phyloP scores from a whole-genome alignment of 2,113 vertebrate species.

The Pseudopodoces humilis region DNA sequence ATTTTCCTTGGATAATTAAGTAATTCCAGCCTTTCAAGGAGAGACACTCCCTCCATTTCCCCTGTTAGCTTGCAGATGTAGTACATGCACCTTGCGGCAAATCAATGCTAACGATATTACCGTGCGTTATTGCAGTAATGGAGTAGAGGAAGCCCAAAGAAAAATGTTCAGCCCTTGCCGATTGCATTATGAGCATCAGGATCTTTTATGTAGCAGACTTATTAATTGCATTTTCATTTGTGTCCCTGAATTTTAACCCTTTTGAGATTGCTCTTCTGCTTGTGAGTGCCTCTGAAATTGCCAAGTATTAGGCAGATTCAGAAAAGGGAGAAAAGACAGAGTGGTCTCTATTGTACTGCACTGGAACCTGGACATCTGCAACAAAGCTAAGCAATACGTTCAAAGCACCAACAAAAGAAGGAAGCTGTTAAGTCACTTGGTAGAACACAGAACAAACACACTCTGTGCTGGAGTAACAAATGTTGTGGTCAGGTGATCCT shows the following conservation, averaged over 20 bases:
- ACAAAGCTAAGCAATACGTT: background rate
- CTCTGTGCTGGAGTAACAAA: background rate
- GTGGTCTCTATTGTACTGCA: background rate
- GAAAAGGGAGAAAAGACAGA: background rate
- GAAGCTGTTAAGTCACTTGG: background rate
- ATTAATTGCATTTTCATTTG: conserved; percentile 55
- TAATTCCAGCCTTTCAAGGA: conserved; percentile 54
- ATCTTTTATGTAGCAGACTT: background rate
- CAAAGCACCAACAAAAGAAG: background rate
- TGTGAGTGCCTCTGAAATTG: background rate
- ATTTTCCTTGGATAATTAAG: conserved; percentile 65
- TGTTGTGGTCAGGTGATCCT: background rate
- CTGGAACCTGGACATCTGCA: background rate
- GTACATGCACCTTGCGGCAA: conserved; percentile 47
- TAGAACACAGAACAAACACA: background rate
- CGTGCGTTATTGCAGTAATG: conserved; percentile 10
- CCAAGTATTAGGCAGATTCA: background rate
- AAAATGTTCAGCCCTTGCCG: background rate
- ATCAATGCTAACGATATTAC: conserved; percentile 63
- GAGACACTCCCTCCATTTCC: conserved; percentile 32
- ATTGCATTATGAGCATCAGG: background rate
- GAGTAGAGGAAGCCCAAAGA: conserved; percentile 19
- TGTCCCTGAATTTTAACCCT: conserved; percentile 17
- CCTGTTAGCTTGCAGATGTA: conserved; percentile 53
- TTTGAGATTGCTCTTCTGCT: background rate